Evolutionary conservation across 2,797 vertebrate species (phyloP).

Genomic region (Cryptoprocta ferox): DNA sequence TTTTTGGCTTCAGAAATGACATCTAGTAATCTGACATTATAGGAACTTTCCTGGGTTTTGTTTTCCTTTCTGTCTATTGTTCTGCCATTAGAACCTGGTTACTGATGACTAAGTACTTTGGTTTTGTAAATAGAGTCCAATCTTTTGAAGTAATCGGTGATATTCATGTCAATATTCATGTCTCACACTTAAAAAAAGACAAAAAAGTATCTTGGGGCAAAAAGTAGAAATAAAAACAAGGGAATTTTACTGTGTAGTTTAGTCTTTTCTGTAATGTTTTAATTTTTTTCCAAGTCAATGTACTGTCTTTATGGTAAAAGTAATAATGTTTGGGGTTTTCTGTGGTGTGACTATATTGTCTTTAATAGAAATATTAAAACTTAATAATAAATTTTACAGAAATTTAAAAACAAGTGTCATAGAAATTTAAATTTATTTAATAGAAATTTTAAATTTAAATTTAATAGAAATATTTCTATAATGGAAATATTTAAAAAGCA

Average conservation of each 20-base stretch:
- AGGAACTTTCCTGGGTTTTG: background rate
- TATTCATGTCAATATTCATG: slow-evolving; percentile 1
- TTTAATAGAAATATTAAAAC: slow-evolving; percentile 16
- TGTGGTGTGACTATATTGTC: background rate
- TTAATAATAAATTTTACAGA: too few relatives aligned
- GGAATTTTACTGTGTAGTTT: background rate
- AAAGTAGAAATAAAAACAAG: background rate
- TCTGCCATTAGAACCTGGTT: background rate
- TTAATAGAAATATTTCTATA: background rate
- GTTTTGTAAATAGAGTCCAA: slow-evolving; percentile 31
- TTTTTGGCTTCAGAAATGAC: slow-evolving; percentile 38
- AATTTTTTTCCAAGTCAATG: background rate
- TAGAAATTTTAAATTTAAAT: too few relatives aligned
- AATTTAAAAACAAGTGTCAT: too few relatives aligned
- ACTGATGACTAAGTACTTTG: background rate
- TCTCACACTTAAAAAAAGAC: background rate
- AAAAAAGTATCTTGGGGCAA: background rate
- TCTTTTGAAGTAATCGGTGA: background rate
- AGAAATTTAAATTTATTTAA: too few relatives aligned
- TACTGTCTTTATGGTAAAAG: slow-evolving; percentile 10
- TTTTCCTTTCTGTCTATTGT: background rate
- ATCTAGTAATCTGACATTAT: background rate
- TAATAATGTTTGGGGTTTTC: background rate
- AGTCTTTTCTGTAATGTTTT: background rate
- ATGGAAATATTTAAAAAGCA: slow-evolving; percentile 30